Percentiles rank a stretch among this genome's conserved stretches.
phyloP scores from a whole-genome alignment of 2,888 invertebrate species.

The Oscheius sp. region DNA sequence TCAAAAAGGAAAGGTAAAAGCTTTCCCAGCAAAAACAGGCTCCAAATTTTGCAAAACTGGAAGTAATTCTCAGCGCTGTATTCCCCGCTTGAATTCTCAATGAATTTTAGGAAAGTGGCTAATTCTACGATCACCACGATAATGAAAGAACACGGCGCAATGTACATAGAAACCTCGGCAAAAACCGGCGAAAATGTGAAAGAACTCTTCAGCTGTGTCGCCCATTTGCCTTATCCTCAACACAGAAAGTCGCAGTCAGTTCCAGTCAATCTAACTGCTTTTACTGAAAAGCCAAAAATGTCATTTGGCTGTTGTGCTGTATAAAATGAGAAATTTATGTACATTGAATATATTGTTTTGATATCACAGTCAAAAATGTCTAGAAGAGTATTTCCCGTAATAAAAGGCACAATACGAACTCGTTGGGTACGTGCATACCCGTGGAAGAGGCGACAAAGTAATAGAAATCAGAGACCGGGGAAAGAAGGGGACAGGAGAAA shows the following conservation, averaged over 20 bases:
- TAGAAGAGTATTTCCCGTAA: no score
- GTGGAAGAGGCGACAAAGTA: background rate
- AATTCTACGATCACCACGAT: conserved; percentile 14
- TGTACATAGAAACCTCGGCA: conserved; percentile 56
- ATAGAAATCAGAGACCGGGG: background rate
- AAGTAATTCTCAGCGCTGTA: no score
- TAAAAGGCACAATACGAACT: background rate
- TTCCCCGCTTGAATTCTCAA: background rate
- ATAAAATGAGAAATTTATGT: no score
- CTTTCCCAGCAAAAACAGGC: no score
- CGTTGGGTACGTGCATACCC: background rate
- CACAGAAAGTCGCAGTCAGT: conserved; percentile 19
- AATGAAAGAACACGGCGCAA: conserved; percentile 33
- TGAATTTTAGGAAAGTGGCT: conserved; percentile 28
- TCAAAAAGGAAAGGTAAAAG: conserved; percentile 31
- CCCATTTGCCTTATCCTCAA: conserved; percentile 25
- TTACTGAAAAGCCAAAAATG: no score
- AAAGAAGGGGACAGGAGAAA: background rate
- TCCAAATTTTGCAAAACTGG: no score
- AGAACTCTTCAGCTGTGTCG: conserved; percentile 31
- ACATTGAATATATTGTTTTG: no score
- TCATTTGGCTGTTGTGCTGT: no score
- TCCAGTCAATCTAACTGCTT: background rate
- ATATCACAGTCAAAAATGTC: no score
- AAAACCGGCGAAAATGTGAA: conserved; percentile 62